These are phyloP conservation scores for Aurelia aurita DNA, from an alignment of 30 jellyfish, hydroid and myxozoan species.

Conservation along the genomic window DNA sequence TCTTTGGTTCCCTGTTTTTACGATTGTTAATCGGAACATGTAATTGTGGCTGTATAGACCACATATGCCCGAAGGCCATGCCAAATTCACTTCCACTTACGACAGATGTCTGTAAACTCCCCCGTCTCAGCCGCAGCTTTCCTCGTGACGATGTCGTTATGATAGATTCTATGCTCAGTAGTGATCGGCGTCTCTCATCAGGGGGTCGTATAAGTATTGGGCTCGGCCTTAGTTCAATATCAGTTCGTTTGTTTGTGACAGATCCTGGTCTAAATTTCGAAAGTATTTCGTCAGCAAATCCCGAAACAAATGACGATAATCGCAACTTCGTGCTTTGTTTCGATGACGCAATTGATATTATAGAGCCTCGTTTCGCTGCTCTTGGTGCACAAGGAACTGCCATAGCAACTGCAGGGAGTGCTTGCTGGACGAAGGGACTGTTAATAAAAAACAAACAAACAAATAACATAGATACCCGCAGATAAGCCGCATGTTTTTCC, in stretches of 20 bases:
- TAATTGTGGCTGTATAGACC: slow-evolving; percentile 62
- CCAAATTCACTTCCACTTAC: slow-evolving; percentile 74
- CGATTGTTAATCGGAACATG: slow-evolving; percentile 35
- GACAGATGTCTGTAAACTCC: slow-evolving; percentile 55
- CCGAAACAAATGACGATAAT: slow-evolving; percentile 58
- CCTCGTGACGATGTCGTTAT: slow-evolving; percentile 72
- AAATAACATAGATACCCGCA: no score
- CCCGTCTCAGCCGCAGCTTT: slow-evolving; percentile 38
- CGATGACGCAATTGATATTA: slow-evolving; percentile 42
- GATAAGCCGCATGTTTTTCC: no score
- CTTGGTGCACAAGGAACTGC: slow-evolving; percentile 53
- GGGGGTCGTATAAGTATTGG: slow-evolving; percentile 64
- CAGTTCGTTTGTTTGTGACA: slow-evolving; percentile 5
- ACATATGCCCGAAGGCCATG: slow-evolving; percentile 81
- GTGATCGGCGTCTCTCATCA: slow-evolving; percentile 72
- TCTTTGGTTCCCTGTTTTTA: slow-evolving; percentile 4
- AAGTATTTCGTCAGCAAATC: slow-evolving; percentile 54
- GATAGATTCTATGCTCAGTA: slow-evolving; percentile 66
- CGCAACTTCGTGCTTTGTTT: slow-evolving; percentile 53
- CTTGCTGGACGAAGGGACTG: slow-evolving; percentile 68
- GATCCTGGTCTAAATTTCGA: slow-evolving; percentile 49
- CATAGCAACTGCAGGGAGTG: slow-evolving; percentile 61
- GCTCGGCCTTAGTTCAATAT: slow-evolving; percentile 31
- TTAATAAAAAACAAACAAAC: neutral
- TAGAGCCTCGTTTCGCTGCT: slow-evolving; percentile 73